Evolutionary conservation across 2,888 invertebrate genomes (phyloP).

Genomic region (Xanthostigma xanthostigma): DNA sequence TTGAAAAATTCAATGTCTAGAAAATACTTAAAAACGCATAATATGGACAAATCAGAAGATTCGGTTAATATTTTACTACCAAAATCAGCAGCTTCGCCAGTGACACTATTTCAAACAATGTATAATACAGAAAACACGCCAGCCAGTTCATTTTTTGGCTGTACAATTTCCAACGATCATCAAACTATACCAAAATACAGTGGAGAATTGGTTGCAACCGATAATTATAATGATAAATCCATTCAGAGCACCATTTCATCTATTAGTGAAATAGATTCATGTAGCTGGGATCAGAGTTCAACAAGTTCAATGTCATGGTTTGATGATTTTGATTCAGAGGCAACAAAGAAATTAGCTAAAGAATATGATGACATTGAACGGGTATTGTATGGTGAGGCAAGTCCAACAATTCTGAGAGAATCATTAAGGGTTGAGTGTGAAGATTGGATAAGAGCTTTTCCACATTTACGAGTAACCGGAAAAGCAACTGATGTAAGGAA

Average conservation of each 20-base stretch:
- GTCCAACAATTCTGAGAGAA: slow-evolving; percentile 31
- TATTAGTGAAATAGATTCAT: slow-evolving; percentile 5
- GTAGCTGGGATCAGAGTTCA: slow-evolving; percentile 13
- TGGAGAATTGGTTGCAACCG: background rate
- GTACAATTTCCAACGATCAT: background rate
- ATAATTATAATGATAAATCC: background rate
- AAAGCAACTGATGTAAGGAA: background rate
- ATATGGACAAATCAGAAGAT: background rate
- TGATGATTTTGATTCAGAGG: slow-evolving; percentile 36
- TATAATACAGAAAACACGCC: background rate
- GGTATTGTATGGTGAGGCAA: slow-evolving; percentile 37
- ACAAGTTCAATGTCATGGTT: slow-evolving; percentile 33
- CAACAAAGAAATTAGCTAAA: slow-evolving; percentile 31
- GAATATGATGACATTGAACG: slow-evolving; percentile 42
- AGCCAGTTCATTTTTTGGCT: background rate
- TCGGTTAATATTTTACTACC: background rate
- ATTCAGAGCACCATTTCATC: background rate
- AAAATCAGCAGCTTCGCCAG: background rate
- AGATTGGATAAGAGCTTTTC: slow-evolving; percentile 41
- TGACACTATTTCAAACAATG: background rate
- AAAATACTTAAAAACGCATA: background rate
- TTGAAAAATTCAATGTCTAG: background rate
- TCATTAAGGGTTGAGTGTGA: slow-evolving; percentile 40
- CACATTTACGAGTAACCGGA: slow-evolving; percentile 34
- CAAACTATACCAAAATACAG: background rate